phyloP scores from a whole-genome alignment of 2,113 vertebrate genomes.

The Eleginops maclovinus region DNA sequence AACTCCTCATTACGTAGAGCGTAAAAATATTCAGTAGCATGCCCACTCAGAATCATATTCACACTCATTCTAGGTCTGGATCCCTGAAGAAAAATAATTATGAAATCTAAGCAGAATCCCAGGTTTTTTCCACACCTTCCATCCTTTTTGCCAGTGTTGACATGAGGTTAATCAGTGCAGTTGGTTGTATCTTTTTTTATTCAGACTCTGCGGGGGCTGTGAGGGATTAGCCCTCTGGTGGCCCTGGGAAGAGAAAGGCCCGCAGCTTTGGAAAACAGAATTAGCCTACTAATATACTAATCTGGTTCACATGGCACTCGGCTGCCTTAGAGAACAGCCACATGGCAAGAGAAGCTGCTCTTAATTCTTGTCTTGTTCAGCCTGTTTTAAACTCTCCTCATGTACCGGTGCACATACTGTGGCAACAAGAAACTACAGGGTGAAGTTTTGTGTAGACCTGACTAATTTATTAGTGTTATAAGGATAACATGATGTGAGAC shows the following conservation, averaged over 20 bases:
- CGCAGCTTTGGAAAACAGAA: slow-evolving; percentile 56
- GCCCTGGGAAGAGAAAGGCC: slow-evolving; percentile 24
- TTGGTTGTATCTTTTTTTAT: slow-evolving; percentile 22
- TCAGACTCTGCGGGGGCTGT: slow-evolving; percentile 15
- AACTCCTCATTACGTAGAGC: slow-evolving; percentile 31
- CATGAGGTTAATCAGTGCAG: slow-evolving; percentile 32
- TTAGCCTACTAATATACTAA: slow-evolving; percentile 75
- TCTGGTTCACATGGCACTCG: slow-evolving; percentile 69
- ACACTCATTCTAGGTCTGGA: background rate
- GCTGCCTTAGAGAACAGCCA: slow-evolving; percentile 40
- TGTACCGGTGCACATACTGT: slow-evolving; percentile 11
- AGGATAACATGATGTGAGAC: no score
- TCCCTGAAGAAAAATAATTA: background rate
- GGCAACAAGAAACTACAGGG: background rate
- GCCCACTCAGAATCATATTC: background rate
- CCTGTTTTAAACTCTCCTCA: slow-evolving; percentile 30
- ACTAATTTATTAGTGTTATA: no score
- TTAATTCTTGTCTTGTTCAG: slow-evolving; percentile 23
- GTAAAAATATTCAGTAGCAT: slow-evolving; percentile 15
- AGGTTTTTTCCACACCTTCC: slow-evolving; percentile 5
- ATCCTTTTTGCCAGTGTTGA: background rate
- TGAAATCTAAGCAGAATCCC: background rate
- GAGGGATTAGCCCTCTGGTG: slow-evolving; percentile 58
- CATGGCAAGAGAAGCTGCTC: slow-evolving; percentile 28
- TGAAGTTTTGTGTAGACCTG: background rate